Conservation (phyloP, 2,113 vertebrate species). For the Labrus mixtus region DNA sequence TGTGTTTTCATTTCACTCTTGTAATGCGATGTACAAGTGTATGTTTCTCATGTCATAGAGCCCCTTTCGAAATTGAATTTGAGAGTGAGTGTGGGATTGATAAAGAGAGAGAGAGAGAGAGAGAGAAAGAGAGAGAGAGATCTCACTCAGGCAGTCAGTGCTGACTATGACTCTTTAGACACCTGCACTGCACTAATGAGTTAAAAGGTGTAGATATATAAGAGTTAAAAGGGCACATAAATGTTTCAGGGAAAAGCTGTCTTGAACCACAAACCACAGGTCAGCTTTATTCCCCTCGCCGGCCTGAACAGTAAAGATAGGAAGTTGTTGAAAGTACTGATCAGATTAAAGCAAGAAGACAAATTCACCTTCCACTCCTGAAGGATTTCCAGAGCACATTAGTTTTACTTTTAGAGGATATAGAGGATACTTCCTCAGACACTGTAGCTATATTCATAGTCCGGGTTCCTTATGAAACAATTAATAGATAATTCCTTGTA, state of each 20-base stretch:
- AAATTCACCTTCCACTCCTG: background rate
- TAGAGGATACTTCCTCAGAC: background rate
- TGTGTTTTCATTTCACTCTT: too few relatives aligned
- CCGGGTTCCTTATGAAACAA: background rate
- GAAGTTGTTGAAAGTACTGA: constrained; percentile 9
- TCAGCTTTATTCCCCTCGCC: constrained; percentile 12
- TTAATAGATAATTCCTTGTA: background rate
- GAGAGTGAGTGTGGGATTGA: too few relatives aligned
- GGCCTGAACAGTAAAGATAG: background rate
- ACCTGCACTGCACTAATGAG: constrained; percentile 19
- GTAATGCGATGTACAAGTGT: too few relatives aligned
- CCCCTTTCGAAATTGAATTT: too few relatives aligned
- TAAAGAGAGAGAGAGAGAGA: background rate
- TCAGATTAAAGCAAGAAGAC: background rate
- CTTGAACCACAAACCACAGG: constrained; percentile 9
- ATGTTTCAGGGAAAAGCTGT: background rate
- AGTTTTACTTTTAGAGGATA: background rate
- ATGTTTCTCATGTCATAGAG: too few relatives aligned
- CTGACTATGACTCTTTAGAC: constrained; percentile 17
- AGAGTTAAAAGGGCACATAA: constrained; percentile 7
- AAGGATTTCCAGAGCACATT: background rate
- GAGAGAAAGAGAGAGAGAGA: constrained; percentile 16
- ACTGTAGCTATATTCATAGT: background rate
- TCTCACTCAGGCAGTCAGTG: constrained; percentile 24
- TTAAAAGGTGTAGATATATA: constrained; percentile 5